Base-by-base conservation (phyloP, 2,888 invertebrate species). In the Ectobius pallidus region DNA sequence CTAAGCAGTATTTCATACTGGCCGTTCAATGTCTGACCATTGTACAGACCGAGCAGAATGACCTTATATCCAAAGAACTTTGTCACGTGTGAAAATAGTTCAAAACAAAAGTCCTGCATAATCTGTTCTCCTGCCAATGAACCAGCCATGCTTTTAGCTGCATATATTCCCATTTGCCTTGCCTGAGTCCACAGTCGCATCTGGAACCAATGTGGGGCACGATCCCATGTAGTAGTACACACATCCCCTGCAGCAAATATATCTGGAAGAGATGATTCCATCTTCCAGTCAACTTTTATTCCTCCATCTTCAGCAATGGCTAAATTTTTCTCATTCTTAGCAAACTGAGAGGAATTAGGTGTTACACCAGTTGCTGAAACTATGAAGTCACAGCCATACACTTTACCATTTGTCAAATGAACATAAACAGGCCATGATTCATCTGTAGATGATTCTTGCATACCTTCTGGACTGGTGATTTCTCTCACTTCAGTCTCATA, bases 161-260 rank as follows among this genome's bases (percentile, higher is more conserved):
- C 96, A 86, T 95, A 97, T 70, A 89, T 88, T 11, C 98, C 99
- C 97, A 98, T 98, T 84, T 98, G 97, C 70, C 97, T 86, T 0
- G 99, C 99, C 84, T 99, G 99, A 0, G 97, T 96, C 99, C 99
- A 99, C 42, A 99, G 84, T 73, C 96, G 88, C 91, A 99, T 94
- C 85, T 97, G 94, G 82, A 95, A 93, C 97, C 97, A 97, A 80
- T 95, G 92, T 27, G 88, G 85, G 0, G 94, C 89, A 74, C 85
- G 81, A 6, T 85, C 81, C 97, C 97, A 98, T 39, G 85, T 85
- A n/a, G 94, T 91, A 76, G 87, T 87, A 79, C 97, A 97, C 7
- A 95, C 92, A 87, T 99, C 99, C 1, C 99, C 99, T 61, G 97
- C 98, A 9, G 98, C 98, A 86, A 90, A 99, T 27, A 99, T 88